Conservation (phyloP, 2,113 vertebrate genomes). For the Cettia cetti region DNA sequence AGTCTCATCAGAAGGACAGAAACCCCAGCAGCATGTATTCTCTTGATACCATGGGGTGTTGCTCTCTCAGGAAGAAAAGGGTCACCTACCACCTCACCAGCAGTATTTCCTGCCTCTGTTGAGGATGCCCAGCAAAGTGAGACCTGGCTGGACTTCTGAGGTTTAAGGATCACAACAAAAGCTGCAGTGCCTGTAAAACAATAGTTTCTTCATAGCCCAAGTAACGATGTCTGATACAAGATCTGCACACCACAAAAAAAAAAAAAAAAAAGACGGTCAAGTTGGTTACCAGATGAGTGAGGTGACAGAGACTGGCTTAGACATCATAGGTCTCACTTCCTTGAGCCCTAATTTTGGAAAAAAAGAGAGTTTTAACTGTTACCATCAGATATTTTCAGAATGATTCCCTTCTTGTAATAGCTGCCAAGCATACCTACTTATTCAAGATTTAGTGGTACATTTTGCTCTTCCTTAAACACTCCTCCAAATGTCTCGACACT, state of each 20-base stretch:
- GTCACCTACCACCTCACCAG: conserved; percentile 7
- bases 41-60: neutral
- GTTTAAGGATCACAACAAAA: conserved; percentile 18
- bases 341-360: neutral
- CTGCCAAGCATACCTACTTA: neutral
- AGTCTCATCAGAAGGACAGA: neutral
- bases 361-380: neutral
- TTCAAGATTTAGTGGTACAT: neutral
- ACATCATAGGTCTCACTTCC: neutral
- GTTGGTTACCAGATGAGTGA: neutral
- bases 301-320: neutral
- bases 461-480: neutral
- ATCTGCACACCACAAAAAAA: neutral
- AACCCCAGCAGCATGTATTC: neutral
- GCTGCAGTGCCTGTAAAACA: conserved; percentile 1
- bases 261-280: neutral
- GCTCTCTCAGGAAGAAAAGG: conserved; percentile 27
- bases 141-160: conserved; percentile 31
- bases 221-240: neutral
- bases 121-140: neutral
- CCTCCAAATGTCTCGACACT: conserved; percentile 23
- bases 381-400: neutral
- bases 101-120: conserved; percentile 26
- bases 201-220: neutral
- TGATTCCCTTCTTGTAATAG: neutral